These are phyloP conservation scores for Vultur gryphus DNA, from an alignment of 2,797 vertebrate genomes.

Conservation along the genomic window DNA sequence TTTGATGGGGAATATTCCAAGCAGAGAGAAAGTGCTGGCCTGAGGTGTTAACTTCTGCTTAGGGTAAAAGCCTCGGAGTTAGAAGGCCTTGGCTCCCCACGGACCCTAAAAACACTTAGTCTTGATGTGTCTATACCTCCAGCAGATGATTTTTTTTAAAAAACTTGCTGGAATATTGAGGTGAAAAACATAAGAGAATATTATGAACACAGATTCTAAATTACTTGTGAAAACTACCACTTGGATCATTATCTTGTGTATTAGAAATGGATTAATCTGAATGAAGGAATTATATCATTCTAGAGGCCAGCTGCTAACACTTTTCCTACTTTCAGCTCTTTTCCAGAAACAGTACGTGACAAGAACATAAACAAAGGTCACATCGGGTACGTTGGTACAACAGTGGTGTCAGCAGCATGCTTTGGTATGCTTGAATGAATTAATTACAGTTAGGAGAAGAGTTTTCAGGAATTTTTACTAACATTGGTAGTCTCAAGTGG, in stretches of 20 bases:
- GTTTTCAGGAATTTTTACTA: not conserved
- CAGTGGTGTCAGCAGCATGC: not conserved
- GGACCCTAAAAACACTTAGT: not conserved
- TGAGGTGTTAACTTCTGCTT: not conserved
- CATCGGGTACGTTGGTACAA: not conserved
- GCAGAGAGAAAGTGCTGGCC: not conserved
- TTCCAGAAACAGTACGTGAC: not conserved
- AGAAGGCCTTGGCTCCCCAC: not conserved
- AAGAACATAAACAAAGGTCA: not conserved
- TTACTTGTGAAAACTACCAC: not conserved
- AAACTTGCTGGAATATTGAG: not conserved
- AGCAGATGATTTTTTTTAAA: not conserved
- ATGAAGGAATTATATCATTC: not conserved
- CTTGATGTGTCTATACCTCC: rapidly evolving
- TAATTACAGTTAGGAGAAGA: not conserved
- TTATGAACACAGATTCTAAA: not conserved
- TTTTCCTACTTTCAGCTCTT: not conserved
- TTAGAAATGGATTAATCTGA: not conserved
- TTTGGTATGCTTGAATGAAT: not conserved
- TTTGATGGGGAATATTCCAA: not conserved
- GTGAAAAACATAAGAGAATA: not conserved
- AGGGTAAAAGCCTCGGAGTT: not conserved
- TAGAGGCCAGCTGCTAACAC: not conserved
- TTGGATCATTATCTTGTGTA: not conserved
- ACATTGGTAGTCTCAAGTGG: not conserved